These are phyloP conservation scores for Cryptus armator DNA, from an alignment of 2,888 invertebrate species.

Conservation along the genomic window DNA sequence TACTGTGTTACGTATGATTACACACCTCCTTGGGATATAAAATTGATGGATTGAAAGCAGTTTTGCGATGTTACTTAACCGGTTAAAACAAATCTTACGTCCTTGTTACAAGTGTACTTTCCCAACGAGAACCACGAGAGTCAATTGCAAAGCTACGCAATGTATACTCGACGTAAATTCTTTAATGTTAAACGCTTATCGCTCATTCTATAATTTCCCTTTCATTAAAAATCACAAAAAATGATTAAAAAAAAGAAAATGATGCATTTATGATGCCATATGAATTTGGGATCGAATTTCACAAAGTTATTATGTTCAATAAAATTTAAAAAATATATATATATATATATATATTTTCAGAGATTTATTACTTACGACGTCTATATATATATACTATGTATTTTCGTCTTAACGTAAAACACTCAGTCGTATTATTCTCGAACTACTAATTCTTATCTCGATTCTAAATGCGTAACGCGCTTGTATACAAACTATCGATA, in stretches of 20 bases:
- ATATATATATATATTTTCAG: no score
- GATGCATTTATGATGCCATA: no score
- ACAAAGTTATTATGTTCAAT: no score
- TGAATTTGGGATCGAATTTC: no score
- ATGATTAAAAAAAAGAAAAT: no score
- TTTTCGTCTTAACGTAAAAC: no score
- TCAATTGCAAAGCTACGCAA: not conserved
- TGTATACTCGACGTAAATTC: not conserved
- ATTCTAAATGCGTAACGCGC: not conserved
- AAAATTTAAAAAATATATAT: no score
- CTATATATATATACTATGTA: no score
- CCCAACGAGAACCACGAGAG: not conserved
- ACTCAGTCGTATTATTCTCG: no score
- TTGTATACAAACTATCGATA: slow-evolving; percentile 5
- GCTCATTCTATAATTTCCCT: not conserved
- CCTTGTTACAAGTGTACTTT: slow-evolving; percentile 3
- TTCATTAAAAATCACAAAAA: not conserved
- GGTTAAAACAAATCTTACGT: slow-evolving; percentile 6
- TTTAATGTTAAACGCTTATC: not conserved
- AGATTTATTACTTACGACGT: no score
- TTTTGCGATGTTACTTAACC: slow-evolving; percentile 12
- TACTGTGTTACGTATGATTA: not conserved
- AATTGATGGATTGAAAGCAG: not conserved
- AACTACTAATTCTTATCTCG: slow-evolving; percentile 31
- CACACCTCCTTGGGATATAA: not conserved